These are phyloP conservation scores for Euzetes globulus DNA, from an alignment of 2,888 invertebrate genomes.

Conservation along the genomic window DNA sequence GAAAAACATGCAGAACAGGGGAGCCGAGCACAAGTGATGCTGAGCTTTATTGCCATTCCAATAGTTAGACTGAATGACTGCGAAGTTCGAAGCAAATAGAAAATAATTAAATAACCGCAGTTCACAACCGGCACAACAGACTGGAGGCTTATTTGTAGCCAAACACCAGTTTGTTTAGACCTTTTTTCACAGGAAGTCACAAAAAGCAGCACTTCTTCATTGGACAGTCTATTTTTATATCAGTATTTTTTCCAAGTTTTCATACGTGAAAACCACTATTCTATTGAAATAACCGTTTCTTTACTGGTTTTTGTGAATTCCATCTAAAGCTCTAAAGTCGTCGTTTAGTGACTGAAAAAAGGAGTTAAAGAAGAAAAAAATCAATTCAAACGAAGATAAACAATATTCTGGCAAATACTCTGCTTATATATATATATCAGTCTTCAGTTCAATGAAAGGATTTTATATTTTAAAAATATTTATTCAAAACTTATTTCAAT, in stretches of 20 bases:
- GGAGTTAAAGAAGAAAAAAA: no score
- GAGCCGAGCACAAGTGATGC: neutral
- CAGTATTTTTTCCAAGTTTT: no score
- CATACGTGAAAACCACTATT: no score
- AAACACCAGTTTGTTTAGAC: neutral
- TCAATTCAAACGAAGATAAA: no score
- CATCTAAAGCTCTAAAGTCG: no score
- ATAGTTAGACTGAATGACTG: neutral
- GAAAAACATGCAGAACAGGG: conserved; percentile 11
- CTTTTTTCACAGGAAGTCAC: conserved; percentile 17
- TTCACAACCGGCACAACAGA: neutral
- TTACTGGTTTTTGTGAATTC: no score
- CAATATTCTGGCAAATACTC: no score
- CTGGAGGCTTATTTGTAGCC: conserved; percentile 10
- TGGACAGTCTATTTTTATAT: neutral
- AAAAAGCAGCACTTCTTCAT: neutral
- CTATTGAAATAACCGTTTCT: no score
- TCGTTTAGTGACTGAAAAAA: no score
- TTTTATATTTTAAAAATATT: neutral
- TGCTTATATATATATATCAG: no score
- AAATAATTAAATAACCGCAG: conserved; percentile 28
- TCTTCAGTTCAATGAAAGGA: no score
- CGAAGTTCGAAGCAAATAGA: conserved; percentile 1
- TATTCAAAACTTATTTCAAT: neutral
- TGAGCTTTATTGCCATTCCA: neutral